phyloP scores from a whole-genome alignment of 2,888 invertebrate species.

The Linnaemya tessellans region DNA sequence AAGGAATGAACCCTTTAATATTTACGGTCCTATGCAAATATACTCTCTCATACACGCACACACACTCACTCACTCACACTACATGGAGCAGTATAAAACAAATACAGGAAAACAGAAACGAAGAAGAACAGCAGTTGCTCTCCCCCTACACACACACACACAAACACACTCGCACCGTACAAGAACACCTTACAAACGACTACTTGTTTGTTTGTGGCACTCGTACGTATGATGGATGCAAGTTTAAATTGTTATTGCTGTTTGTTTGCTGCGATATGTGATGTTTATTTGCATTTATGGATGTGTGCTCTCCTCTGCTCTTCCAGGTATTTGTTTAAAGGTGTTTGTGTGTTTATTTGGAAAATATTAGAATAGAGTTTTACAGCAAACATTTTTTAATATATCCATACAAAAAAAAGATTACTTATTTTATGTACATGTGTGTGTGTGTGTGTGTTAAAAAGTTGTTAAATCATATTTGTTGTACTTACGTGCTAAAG shows the following conservation, averaged over 20 bases:
- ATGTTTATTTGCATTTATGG: slow-evolving; percentile 15
- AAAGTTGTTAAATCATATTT: slow-evolving; percentile 27
- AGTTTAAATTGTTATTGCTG: slow-evolving; percentile 15
- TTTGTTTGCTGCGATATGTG: slow-evolving; percentile 6
- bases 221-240: not conserved
- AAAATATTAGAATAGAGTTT: slow-evolving; percentile 15
- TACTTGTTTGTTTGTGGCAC: slow-evolving; percentile 25
- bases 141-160: slow-evolving; percentile 1
- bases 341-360: slow-evolving; percentile 45
- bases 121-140: not conserved
- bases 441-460: not conserved
- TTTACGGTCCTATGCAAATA: slow-evolving; percentile 54
- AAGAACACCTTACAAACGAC: slow-evolving; percentile 9
- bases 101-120: slow-evolving; percentile 7
- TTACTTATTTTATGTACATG: not conserved
- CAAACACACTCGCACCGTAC: not conserved
- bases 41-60: not conserved
- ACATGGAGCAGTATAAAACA: slow-evolving; percentile 17
- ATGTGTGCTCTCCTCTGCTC: slow-evolving; percentile 1
- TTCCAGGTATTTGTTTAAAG: slow-evolving; percentile 42
- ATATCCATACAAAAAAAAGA: not conserved
- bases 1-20: slow-evolving; percentile 37
- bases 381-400: not conserved
- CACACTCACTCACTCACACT: not conserved
- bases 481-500: slow-evolving; percentile 81